Evolutionary conservation across 2,888 invertebrate genomes (phyloP).

Genomic region (Brenthis ino): DNA sequence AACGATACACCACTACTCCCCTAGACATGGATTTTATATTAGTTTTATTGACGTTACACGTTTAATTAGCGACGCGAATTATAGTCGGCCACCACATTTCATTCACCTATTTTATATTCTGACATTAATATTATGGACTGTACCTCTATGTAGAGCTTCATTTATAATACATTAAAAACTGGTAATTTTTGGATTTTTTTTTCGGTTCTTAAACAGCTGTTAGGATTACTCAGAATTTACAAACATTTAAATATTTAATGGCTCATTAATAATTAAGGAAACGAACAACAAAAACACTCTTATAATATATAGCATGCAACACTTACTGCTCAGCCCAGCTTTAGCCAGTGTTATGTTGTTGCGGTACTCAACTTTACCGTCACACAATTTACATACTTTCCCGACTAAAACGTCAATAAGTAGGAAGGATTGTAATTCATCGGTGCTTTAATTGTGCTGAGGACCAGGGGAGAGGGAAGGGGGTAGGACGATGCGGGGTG

Average conservation of each 20-base stretch:
- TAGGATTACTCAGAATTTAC: too few species aligned
- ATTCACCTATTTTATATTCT: neutral
- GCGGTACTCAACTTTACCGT: conserved; percentile 8
- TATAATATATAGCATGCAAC: neutral
- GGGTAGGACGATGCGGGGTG: conserved; percentile 37
- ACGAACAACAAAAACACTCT: conserved; percentile 2
- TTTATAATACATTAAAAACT: conserved; percentile 1
- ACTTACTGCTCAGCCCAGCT: too few species aligned
- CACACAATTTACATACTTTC: conserved; percentile 33
- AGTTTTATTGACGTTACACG: conserved; percentile 13
- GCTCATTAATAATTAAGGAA: conserved; percentile 3
- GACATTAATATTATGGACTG: neutral
- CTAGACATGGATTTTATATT: conserved; percentile 17
- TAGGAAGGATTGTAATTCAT: conserved; percentile 43
- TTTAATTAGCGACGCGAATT: conserved; percentile 7
- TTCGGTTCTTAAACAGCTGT: too few species aligned
- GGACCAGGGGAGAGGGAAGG: conserved; percentile 37
- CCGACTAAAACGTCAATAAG: conserved; percentile 33
- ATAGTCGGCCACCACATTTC: neutral
- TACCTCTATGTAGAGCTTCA: neutral
- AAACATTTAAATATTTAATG: too few species aligned
- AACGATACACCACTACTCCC: conserved; percentile 15
- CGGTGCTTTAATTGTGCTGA: conserved; percentile 49
- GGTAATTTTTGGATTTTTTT: neutral
- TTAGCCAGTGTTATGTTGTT: neutral